Evolutionary conservation across 2,797 vertebrate species (phyloP), one percentile per base, ranked within the genome.

Genomic region (Yasuhikotakia modesta): DNA sequence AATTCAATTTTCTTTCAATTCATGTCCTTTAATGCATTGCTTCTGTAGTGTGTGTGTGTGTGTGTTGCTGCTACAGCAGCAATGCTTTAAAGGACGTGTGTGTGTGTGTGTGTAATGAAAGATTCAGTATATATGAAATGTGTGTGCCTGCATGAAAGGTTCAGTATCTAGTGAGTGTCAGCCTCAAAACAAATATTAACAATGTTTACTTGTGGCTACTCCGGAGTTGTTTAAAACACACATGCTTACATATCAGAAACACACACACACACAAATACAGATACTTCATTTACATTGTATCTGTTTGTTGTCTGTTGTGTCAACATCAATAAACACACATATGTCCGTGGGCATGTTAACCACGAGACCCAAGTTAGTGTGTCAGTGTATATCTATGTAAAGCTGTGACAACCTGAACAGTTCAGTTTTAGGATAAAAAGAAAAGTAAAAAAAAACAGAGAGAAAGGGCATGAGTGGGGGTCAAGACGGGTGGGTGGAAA

Each of bases 401-500:
- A 52, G 21, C 24, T 0, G 10, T 80, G 81, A 74, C 82, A 79
- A 81, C 81, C 75, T 50, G 32, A 66, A 57, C 35, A 68, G 71
- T 57, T 83, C 76, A 80, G 69, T 78, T 67, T 63, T 35, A 45
- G 52, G 32, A 76, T 76, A 81, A 76, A 30, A 19, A 70, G 73
- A 66, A 55, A 72, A 69, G 45, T 69, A 79, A 70, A 66, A 55
- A 81, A 70, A 65, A 7, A 22, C 45, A 63, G 48, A 75, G 55
- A 30, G 22, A 71, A 74, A 43, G 48, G 46, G 39, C 71, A 72
- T 43, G 52, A 55, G 46, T 39, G 60, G 71, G 69, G 82, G 76
- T 77, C 68, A 58, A 50, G 43, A 61, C 64, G 60, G 21, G 21
- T 65, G 74, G 60, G 53, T 67, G 73, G 79, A 64, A 81, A 66